Percentiles rank a stretch among this genome's conserved stretches.
These are phyloP conservation scores for Meles meles DNA, from an alignment of 2,113 vertebrate species.

Conservation along the genomic window DNA sequence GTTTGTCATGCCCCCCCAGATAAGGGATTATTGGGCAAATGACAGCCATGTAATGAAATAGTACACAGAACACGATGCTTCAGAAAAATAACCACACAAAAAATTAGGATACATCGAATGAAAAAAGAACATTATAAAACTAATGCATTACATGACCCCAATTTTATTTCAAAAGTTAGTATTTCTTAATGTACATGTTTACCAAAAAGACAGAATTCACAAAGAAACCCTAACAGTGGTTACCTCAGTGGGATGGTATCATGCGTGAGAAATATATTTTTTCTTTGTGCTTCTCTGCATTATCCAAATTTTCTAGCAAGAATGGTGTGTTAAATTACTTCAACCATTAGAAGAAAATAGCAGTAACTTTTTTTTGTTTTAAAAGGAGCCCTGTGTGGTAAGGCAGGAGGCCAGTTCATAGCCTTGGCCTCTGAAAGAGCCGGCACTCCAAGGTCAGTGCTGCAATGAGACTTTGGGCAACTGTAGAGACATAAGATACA, in stretches of 20 bases:
- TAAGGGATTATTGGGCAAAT: background rate
- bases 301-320: background rate
- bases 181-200: background rate
- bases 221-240: background rate
- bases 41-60: background rate
- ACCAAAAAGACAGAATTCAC: conserved; percentile 4
- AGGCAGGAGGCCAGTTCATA: background rate
- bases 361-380: background rate
- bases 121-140: background rate
- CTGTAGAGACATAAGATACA: background rate
- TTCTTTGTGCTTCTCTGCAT: background rate
- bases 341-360: background rate
- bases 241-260: background rate
- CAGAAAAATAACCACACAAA: background rate
- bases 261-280: background rate
- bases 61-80: background rate
- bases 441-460: background rate
- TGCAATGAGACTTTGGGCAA: background rate
- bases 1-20: background rate
- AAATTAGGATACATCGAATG: background rate
- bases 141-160: background rate
- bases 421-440: background rate
- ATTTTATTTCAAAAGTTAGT: conserved; percentile 11
- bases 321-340: background rate
- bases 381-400: background rate